Conservation (phyloP, 2,888 invertebrate genomes). For the Nymphalis c-album region DNA sequence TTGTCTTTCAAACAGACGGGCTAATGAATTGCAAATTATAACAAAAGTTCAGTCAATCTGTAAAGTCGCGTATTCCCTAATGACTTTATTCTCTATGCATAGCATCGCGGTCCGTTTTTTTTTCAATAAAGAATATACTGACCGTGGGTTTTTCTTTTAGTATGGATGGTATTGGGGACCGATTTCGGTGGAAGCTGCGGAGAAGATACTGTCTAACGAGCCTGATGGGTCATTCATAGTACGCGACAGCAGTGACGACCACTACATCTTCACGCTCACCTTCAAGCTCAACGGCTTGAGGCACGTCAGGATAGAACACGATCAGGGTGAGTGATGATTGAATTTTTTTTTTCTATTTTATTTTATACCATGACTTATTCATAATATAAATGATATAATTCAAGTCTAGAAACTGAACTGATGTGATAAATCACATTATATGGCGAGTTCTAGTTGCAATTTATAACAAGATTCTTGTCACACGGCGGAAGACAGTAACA, state of each 20-base stretch:
- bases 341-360: not conserved
- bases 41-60: slow-evolving; percentile 17
- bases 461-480: not conserved
- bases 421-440: not conserved
- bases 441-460: not conserved
- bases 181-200: slow-evolving; percentile 93
- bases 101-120: not conserved
- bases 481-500: not conserved
- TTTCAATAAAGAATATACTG: not conserved
- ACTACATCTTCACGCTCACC: slow-evolving; percentile 96
- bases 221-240: slow-evolving; percentile 97
- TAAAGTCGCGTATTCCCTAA: slow-evolving; percentile 12
- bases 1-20: slow-evolving; percentile 13
- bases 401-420: not conserved
- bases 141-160: slow-evolving; percentile 70
- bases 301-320: slow-evolving; percentile 96
- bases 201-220: slow-evolving; percentile 94
- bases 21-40: slow-evolving; percentile 28
- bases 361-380: too few relatives aligned
- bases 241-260: slow-evolving; percentile 95
- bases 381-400: not conserved
- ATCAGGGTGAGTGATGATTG: slow-evolving; percentile 86
- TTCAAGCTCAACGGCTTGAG: slow-evolving; percentile 95
- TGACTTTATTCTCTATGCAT: slow-evolving; percentile 6
- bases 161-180: slow-evolving; percentile 99